Evolutionary conservation across 1,140 invertebrate species (phyloP).

Genomic region (Frieseomelitta varia): DNA sequence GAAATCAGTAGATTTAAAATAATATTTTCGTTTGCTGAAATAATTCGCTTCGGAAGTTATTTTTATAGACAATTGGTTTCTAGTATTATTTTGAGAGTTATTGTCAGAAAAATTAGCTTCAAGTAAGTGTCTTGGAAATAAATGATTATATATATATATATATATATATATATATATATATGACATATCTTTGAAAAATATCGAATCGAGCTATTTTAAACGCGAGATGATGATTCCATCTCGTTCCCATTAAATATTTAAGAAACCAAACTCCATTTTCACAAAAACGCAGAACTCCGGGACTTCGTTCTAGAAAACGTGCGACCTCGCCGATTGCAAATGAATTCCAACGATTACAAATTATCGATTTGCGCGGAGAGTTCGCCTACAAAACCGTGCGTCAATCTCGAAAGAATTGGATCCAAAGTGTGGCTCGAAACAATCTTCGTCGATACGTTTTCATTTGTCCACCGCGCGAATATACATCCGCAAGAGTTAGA

Average conservation of each 20-base stretch:
- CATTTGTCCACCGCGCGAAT: too few relatives aligned
- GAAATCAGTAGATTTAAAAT: too few relatives aligned
- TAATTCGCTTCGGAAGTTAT: neutral
- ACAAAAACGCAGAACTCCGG: neutral
- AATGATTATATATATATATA: too few relatives aligned
- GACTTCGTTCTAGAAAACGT: neutral
- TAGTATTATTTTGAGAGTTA: neutral
- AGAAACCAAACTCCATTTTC: neutral
- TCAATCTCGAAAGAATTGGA: neutral
- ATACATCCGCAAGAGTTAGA: neutral
- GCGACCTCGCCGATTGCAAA: neutral
- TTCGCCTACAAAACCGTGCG: neutral
- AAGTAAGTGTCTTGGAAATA: too few relatives aligned
- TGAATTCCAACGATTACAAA: slow-evolving; percentile 4
- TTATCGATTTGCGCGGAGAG: slow-evolving; percentile 10
- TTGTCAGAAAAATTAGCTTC: too few relatives aligned
- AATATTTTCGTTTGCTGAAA: neutral
- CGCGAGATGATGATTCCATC: too few relatives aligned
- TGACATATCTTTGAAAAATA: neutral
- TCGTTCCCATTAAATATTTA: neutral
- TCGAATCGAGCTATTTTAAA: neutral
- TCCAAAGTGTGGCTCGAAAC: neutral
- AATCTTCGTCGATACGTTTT: neutral
- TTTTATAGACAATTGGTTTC: neutral
- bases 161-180: too few relatives aligned